Percentiles rank a stretch among this genome's conserved stretches.
phyloP scores from a whole-genome alignment of 2,113 vertebrate genomes.

The Pycnonotus jocosus region DNA sequence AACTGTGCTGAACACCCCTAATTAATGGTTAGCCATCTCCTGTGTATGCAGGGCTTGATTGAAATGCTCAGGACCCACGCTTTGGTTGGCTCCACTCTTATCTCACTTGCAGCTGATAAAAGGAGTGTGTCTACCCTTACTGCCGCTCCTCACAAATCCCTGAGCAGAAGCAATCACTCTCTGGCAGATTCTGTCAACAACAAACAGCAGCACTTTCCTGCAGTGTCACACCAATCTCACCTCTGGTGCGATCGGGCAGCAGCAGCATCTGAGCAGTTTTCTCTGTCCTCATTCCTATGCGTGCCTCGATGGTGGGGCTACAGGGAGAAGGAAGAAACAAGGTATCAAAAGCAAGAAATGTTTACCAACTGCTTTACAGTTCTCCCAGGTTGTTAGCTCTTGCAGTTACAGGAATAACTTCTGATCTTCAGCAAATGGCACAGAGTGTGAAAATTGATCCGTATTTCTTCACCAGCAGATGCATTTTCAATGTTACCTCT shows the following conservation, averaged over 20 bases:
- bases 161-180: not conserved
- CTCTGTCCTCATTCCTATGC: not conserved
- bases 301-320: not conserved
- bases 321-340: not conserved
- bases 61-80: not conserved
- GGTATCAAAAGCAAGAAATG: not conserved
- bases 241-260: not conserved
- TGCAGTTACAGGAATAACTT: not conserved
- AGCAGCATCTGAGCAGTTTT: not conserved
- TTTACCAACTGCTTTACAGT: slow-evolving; percentile 21
- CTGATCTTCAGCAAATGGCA: slow-evolving; percentile 37
- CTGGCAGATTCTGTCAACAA: slow-evolving; percentile 1
- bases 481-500: not conserved
- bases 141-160: not conserved
- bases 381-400: not conserved
- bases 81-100: slow-evolving; percentile 44
- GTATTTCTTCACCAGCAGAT: not conserved
- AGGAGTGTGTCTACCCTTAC: not conserved
- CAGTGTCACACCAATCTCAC: not conserved
- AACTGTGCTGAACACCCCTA: not conserved
- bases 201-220: not conserved
- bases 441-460: slow-evolving; percentile 9
- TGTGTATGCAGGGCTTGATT: not conserved
- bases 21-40: not conserved
- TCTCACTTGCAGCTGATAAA: slow-evolving; percentile 44